Conservation (phyloP, 2,797 vertebrate genomes). For the Garrulus glandarius region DNA sequence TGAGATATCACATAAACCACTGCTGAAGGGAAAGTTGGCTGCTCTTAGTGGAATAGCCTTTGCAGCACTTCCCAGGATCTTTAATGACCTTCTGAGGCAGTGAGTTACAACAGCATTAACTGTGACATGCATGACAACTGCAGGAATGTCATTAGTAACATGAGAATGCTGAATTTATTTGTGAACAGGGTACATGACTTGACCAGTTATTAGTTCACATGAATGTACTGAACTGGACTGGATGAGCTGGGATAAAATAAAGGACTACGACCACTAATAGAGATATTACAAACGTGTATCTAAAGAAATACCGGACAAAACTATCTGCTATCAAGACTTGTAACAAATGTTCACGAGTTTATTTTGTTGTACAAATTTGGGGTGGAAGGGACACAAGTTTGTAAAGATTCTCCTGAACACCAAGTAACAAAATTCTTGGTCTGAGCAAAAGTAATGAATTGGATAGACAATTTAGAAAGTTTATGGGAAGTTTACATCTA, state of each 20-base stretch:
- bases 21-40: not conserved
- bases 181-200: not conserved
- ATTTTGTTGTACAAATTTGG: not conserved
- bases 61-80: not conserved
- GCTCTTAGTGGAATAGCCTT: not conserved
- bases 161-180: not conserved
- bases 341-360: not conserved
- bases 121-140: not conserved
- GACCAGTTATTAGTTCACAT: not conserved
- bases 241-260: not conserved
- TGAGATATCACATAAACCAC: not conserved
- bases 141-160: not conserved
- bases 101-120: not conserved
- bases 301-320: not conserved
- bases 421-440: not conserved
- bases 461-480: not conserved
- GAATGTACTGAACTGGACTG: not conserved
- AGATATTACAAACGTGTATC: not conserved
- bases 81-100: not conserved
- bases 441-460: not conserved
- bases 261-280: not conserved
- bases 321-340: not conserved
- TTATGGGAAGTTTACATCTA: not conserved
- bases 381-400: not conserved
- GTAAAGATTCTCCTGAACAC: not conserved